These are phyloP conservation scores for Drosophila oshimai DNA, from an alignment of 1,140 invertebrate species.

Conservation along the genomic window DNA sequence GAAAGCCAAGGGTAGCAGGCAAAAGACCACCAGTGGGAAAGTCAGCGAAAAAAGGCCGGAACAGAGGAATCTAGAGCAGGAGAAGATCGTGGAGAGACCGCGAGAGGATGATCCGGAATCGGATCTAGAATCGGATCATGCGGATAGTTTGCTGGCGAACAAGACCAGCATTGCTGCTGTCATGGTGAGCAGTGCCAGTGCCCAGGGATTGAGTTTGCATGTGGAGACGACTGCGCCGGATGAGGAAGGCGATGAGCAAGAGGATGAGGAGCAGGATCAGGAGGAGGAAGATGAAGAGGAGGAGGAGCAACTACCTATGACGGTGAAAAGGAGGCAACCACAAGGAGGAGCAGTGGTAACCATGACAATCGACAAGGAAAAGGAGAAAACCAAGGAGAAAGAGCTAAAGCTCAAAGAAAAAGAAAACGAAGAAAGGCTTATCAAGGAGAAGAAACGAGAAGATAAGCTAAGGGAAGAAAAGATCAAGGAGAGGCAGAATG, in stretches of 20 bases:
- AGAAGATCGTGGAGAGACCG: conserved; percentile 6
- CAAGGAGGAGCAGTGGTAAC: conserved; percentile 1
- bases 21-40: conserved; percentile 8
- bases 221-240: conserved; percentile 27
- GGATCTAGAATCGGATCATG: conserved; percentile 44
- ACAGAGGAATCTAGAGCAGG: not conserved
- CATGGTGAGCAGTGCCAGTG: conserved; percentile 63
- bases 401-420: conserved; percentile 7
- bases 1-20: conserved; percentile 32
- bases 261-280: not conserved
- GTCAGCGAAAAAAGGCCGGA: conserved; percentile 12
- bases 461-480: not conserved
- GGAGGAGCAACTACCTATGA: not conserved
- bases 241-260: not conserved
- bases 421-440: not conserved
- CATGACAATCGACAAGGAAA: conserved; percentile 20
- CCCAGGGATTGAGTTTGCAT: conserved; percentile 54
- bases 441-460: not conserved
- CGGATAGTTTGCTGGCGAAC: conserved; percentile 52
- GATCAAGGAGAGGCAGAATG: not conserved
- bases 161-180: conserved; percentile 44
- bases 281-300: not conserved
- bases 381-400: conserved; percentile 1
- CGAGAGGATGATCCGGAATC: not conserved
- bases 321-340: conserved; percentile 1